These are phyloP conservation scores for Hylaeus anthracinus DNA, from an alignment of 1,140 invertebrate species.

Conservation along the genomic window DNA sequence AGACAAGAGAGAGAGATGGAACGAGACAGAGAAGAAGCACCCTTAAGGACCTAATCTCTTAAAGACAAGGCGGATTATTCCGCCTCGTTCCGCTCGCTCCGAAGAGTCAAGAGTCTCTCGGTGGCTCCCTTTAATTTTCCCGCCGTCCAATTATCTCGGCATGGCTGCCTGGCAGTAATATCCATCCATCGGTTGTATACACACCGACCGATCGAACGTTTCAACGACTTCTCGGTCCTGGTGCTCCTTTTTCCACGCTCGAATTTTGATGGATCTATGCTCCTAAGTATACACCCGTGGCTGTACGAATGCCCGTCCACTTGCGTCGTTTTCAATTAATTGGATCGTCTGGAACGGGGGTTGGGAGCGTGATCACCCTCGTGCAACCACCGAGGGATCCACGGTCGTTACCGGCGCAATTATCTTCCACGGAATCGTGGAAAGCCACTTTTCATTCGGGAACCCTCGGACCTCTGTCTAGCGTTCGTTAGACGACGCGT, in stretches of 20 bases:
- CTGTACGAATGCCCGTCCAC: too few relatives aligned
- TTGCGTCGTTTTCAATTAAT: slow-evolving; percentile 23
- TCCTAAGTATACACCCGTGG: not conserved
- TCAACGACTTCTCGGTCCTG: slow-evolving; percentile 58
- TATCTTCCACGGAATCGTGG: not conserved
- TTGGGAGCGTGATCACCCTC: too few relatives aligned
- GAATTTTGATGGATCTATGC: slow-evolving; percentile 5
- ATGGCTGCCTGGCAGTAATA: slow-evolving; percentile 64
- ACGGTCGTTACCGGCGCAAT: too few relatives aligned
- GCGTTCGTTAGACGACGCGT: too few relatives aligned
- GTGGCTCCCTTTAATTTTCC: slow-evolving; percentile 72
- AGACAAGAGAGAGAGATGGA: not conserved
- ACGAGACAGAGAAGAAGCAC: slow-evolving; percentile 1
- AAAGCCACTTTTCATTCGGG: not conserved
- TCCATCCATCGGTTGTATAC: slow-evolving; percentile 51
- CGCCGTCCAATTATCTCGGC: slow-evolving; percentile 70
- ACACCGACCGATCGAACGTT: slow-evolving; percentile 65
- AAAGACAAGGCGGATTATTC: slow-evolving; percentile 71
- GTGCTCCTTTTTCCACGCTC: not conserved
- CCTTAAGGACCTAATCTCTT: slow-evolving; percentile 69
- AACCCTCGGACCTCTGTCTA: not conserved
- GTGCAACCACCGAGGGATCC: too few relatives aligned
- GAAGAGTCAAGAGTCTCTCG: slow-evolving; percentile 53
- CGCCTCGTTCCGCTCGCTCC: slow-evolving; percentile 62
- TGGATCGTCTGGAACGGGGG: not conserved